Percentiles rank a stretch among this genome's conserved stretches.
Evolutionary conservation across 1,140 invertebrate species (phyloP).

Genomic region (Trypoxylus dichotomus): DNA sequence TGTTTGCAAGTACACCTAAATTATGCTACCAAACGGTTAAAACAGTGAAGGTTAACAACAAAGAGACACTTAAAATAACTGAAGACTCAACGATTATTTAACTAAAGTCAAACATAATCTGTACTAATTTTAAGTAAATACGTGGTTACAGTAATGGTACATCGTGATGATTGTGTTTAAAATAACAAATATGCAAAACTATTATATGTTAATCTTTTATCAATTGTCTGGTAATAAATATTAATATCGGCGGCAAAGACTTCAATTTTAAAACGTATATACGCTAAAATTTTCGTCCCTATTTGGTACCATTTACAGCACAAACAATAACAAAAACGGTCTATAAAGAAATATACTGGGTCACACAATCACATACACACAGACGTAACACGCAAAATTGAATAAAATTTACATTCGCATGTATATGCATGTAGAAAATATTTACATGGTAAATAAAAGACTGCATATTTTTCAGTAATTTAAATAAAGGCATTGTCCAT

Average conservation of each 20-base stretch:
- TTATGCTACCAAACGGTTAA: no score
- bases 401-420: slow-evolving; percentile 32
- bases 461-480: slow-evolving; percentile 36
- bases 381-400: slow-evolving; percentile 12
- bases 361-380: slow-evolving; percentile 8
- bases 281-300: neutral
- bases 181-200: no score
- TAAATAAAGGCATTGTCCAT: slow-evolving; percentile 39
- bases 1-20: no score
- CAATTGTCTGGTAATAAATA: neutral
- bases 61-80: no score
- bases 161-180: no score
- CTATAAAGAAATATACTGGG: neutral
- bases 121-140: no score
- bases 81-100: no score
- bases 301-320: neutral
- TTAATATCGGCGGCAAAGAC: neutral
- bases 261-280: neutral
- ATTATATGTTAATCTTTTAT: no score
- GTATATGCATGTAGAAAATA: slow-evolving; percentile 32
- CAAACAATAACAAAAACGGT: slow-evolving; percentile 11
- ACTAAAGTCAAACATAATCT: no score
- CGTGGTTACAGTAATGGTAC: no score
- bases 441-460: slow-evolving; percentile 34
- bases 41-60: no score